These are phyloP conservation scores for Peromyscus aztecus DNA, from an alignment of 2,797 vertebrate species.

Conservation along the genomic window DNA sequence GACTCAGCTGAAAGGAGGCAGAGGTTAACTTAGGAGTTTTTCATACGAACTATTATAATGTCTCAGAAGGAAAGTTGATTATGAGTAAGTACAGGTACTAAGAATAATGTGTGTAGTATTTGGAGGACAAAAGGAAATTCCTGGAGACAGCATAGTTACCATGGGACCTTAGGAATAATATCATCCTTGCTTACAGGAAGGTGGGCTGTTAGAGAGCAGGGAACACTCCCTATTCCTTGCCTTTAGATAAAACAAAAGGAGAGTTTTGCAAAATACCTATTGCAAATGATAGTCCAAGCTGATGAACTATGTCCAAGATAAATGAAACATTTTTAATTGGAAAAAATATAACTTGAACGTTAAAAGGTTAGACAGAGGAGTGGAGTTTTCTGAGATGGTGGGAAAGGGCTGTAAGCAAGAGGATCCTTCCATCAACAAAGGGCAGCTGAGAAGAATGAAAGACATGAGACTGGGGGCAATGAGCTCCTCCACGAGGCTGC, in stretches of 20 bases:
- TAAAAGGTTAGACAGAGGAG: not conserved
- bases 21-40: not conserved
- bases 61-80: not conserved
- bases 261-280: not conserved
- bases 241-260: not conserved
- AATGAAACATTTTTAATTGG: not conserved
- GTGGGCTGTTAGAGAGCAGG: not conserved
- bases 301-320: not conserved
- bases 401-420: not conserved
- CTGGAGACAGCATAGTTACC: not conserved
- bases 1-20: not conserved
- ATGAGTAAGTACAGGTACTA: not conserved
- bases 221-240: not conserved
- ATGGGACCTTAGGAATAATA: not conserved
- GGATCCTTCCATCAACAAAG: not conserved
- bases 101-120: not conserved
- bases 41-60: not conserved
- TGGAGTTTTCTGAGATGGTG: not conserved
- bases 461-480: not conserved
- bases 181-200: not conserved
- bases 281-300: not conserved
- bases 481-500: not conserved
- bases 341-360: not conserved
- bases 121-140: not conserved
- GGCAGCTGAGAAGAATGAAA: not conserved